Conservation (phyloP, 2,888 invertebrate species). For the Synanthedon tipuliformis region DNA sequence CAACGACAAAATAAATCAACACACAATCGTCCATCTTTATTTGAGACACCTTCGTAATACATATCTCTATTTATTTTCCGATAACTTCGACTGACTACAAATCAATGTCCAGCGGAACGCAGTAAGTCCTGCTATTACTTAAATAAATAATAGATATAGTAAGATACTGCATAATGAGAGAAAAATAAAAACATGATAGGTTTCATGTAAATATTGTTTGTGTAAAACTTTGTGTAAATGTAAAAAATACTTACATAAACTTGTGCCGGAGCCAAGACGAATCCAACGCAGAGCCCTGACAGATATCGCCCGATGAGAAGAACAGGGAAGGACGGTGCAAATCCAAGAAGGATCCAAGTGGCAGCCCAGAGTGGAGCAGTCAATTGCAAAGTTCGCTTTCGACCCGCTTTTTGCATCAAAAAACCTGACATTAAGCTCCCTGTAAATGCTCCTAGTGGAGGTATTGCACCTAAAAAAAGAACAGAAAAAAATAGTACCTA, state of each 20-base stretch:
- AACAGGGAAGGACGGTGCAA: constrained; percentile 47
- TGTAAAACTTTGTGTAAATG: neutral
- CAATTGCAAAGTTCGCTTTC: constrained; percentile 60
- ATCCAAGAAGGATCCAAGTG: constrained; percentile 69
- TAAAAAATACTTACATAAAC: constrained; percentile 68
- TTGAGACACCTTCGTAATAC: too few relatives aligned
- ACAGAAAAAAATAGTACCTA: neutral
- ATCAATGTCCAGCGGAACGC: too few relatives aligned
- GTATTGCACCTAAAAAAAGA: constrained; percentile 53
- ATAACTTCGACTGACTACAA: too few relatives aligned
- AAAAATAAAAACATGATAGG: too few relatives aligned
- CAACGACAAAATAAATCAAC: too few relatives aligned
- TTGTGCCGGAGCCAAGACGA: constrained; percentile 72
- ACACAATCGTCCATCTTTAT: too few relatives aligned
- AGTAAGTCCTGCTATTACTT: too few relatives aligned
- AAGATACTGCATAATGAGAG: too few relatives aligned
- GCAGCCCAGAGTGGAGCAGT: constrained; percentile 62
- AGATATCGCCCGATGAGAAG: constrained; percentile 67
- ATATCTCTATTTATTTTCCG: too few relatives aligned
- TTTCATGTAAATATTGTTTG: too few relatives aligned
- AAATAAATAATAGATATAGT: too few relatives aligned
- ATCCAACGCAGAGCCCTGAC: constrained; percentile 72
- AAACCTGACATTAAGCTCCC: constrained; percentile 68
- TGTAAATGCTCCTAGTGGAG: constrained; percentile 67
- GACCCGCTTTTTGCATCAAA: constrained; percentile 64